These are phyloP conservation scores for Scarus forsteni DNA, from an alignment of 2,797 vertebrate genomes.

Conservation along the genomic window DNA sequence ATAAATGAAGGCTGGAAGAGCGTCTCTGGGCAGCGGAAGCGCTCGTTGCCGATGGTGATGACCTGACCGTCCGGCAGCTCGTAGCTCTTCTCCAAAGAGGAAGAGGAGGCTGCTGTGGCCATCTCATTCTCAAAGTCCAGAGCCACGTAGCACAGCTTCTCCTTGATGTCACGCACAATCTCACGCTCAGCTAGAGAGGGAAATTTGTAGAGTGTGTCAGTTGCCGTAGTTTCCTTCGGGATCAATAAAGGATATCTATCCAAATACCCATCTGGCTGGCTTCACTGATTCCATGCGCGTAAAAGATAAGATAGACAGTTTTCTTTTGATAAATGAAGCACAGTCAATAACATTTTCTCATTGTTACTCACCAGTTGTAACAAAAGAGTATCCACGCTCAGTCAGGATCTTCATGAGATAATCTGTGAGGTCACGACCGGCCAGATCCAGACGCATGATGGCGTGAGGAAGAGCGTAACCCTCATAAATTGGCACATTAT, in stretches of 20 bases:
- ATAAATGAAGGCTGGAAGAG: slow-evolving; percentile 89
- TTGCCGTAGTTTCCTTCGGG: no score
- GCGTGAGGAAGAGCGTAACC: slow-evolving; percentile 83
- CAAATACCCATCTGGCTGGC: no score
- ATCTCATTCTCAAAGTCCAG: slow-evolving; percentile 89
- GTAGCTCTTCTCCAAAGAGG: slow-evolving; percentile 88
- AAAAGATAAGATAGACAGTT: no score
- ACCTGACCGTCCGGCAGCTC: slow-evolving; percentile 88
- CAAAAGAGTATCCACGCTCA: slow-evolving; percentile 82
- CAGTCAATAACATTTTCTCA: no score
- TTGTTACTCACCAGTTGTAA: slow-evolving; percentile 74
- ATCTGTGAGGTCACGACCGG: slow-evolving; percentile 82
- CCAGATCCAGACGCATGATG: slow-evolving; percentile 83
- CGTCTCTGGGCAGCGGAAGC: slow-evolving; percentile 88
- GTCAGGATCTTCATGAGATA: slow-evolving; percentile 85
- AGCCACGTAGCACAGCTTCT: slow-evolving; percentile 87
- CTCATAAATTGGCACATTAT: slow-evolving; percentile 83
- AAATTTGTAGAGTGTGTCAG: not conserved
- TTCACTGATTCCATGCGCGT: no score
- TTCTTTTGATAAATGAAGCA: not conserved
- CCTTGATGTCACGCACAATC: slow-evolving; percentile 88
- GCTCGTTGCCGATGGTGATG: slow-evolving; percentile 88
- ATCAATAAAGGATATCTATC: no score
- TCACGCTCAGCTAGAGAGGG: slow-evolving; percentile 82
- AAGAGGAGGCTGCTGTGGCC: slow-evolving; percentile 87